Percentiles rank a stretch among this genome's conserved stretches.
Conservation (phyloP, 2,888 invertebrate genomes). For the Sialis lutaria region DNA sequence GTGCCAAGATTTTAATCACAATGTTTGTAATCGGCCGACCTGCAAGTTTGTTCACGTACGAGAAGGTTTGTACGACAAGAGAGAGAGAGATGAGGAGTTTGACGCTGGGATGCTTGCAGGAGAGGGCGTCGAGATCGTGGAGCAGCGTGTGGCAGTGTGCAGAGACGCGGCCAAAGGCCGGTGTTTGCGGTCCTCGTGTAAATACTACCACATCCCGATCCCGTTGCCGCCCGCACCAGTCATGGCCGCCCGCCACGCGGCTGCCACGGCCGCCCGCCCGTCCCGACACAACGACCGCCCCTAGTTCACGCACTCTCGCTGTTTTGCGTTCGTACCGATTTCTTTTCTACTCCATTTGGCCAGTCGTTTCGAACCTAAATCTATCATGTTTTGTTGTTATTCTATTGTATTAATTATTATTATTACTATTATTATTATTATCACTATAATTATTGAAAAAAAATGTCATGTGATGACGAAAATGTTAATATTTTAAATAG, state of each 20-base stretch:
- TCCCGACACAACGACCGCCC: slow-evolving; percentile 22
- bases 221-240: slow-evolving; percentile 69
- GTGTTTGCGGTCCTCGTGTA: slow-evolving; percentile 86
- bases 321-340: too few species aligned
- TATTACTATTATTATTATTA: background rate
- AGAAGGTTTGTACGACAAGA: slow-evolving; percentile 56
- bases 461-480: background rate
- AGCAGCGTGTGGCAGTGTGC: slow-evolving; percentile 90
- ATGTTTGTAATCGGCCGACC: slow-evolving; percentile 89
- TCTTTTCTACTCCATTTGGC: too few species aligned
- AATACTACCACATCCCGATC: slow-evolving; percentile 94
- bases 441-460: background rate
- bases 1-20: slow-evolving; percentile 99
- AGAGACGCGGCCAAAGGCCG: slow-evolving; percentile 89
- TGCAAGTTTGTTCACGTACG: slow-evolving; percentile 97
- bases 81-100: background rate
- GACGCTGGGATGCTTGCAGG: slow-evolving; percentile 38
- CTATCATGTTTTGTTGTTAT: too few species aligned
- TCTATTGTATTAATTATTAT: background rate
- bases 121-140: slow-evolving; percentile 87
- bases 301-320: background rate
- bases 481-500: background rate
- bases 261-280: slow-evolving; percentile 17
- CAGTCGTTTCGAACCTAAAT: too few species aligned
- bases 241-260: slow-evolving; percentile 37